phyloP scores from a whole-genome alignment of 2,888 invertebrate genomes.

The Deilephila porcellus region DNA sequence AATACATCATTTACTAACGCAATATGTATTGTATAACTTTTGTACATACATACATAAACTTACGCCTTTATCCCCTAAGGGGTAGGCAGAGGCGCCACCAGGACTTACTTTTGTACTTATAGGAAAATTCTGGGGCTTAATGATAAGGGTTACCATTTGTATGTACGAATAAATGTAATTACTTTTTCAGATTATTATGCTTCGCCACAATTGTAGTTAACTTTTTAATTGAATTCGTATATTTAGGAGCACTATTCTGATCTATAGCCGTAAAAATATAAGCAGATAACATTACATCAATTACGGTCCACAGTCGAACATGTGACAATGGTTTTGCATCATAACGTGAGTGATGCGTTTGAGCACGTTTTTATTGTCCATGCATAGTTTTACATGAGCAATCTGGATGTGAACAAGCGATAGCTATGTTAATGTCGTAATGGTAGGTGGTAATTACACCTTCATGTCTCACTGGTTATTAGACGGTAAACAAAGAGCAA shows the following conservation, averaged over 20 bases:
- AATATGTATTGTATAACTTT: too few species aligned
- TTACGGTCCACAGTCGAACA: not conserved
- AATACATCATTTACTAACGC: too few species aligned
- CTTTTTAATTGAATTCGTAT: not conserved
- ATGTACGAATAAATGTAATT: too few species aligned
- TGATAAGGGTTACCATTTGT: too few species aligned
- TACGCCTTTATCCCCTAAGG: too few species aligned
- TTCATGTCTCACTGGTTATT: conserved; percentile 45
- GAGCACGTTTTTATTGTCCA: conserved; percentile 33
- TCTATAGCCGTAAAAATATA: not conserved
- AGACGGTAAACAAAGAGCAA: conserved; percentile 47
- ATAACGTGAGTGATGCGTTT: conserved; percentile 32
- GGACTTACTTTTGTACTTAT: too few species aligned
- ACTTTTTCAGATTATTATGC: not conserved
- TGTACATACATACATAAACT: too few species aligned
- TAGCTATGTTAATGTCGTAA: conserved; percentile 54
- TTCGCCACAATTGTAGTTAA: not conserved
- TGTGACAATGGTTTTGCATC: conserved; percentile 19
- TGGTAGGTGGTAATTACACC: conserved; percentile 60
- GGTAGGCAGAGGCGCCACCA: too few species aligned
- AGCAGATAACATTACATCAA: not conserved
- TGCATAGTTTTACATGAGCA: conserved; percentile 37
- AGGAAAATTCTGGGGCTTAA: too few species aligned
- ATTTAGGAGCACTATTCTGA: not conserved
- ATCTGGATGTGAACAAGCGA: conserved; percentile 46